Conservation (phyloP, 2,888 invertebrate genomes). For the Orthosia gothica region DNA sequence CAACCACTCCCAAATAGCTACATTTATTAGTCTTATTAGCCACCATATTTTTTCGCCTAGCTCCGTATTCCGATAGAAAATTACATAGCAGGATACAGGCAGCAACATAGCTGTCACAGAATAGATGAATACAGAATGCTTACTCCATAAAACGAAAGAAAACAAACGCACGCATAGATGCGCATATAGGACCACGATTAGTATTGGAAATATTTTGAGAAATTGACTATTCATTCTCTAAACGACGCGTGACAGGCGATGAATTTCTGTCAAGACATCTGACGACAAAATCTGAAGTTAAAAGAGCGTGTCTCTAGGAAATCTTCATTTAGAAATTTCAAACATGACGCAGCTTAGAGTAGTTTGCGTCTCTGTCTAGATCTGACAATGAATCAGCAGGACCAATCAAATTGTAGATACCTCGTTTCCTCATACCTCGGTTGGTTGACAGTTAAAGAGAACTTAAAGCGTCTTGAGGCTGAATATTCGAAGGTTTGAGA, state of each 20-base stretch:
- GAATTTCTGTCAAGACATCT: background rate
- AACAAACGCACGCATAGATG: too few relatives aligned
- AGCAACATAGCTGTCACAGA: conserved; percentile 35
- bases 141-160: background rate
- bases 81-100: conserved; percentile 33
- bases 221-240: background rate
- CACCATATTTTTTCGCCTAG: conserved; percentile 46
- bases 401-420: background rate
- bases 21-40: conserved; percentile 39
- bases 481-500: background rate
- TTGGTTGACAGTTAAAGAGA: background rate
- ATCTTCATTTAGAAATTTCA: background rate
- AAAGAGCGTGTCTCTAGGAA: too few relatives aligned
- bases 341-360: background rate
- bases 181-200: background rate
- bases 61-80: conserved; percentile 37
- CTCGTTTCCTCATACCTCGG: background rate
- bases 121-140: conserved; percentile 11
- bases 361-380: background rate
- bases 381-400: background rate
- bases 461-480: background rate
- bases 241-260: background rate
- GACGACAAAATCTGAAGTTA: background rate
- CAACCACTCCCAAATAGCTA: conserved; percentile 4
- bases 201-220: background rate